A percentile compares a stretch with the other conserved stretches of the same genome.
Evolutionary conservation across 2,888 invertebrate genomes (phyloP).

Genomic region (Hydriomena furcata): DNA sequence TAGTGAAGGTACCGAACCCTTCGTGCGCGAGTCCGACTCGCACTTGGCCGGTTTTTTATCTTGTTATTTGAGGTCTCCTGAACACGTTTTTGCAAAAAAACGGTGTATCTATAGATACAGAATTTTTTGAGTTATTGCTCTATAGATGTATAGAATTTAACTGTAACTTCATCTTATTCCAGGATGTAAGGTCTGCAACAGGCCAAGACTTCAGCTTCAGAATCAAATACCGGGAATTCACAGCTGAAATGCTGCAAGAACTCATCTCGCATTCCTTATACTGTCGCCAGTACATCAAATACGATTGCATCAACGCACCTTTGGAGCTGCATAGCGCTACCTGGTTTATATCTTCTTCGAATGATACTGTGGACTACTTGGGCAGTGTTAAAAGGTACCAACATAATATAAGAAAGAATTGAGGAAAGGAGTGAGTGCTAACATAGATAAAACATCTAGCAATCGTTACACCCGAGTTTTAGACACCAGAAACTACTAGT

Average conservation of each 20-base stretch:
- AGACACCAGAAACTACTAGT: too few relatives aligned
- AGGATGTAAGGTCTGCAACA: conserved; percentile 91
- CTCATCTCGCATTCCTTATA: conserved; percentile 94
- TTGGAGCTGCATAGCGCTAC: conserved; percentile 93
- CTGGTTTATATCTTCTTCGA: conserved; percentile 93
- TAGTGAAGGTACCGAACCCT: too few relatives aligned
- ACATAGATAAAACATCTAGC: too few relatives aligned
- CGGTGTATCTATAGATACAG: too few relatives aligned
- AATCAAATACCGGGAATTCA: conserved; percentile 94
- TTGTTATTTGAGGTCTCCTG: too few relatives aligned
- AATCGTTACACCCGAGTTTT: too few relatives aligned
- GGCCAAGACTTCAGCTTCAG: conserved; percentile 93
- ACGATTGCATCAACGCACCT: conserved; percentile 95
- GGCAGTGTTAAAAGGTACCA: conserved; percentile 91
- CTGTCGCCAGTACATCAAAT: conserved; percentile 94
- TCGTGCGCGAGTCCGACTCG: too few relatives aligned
- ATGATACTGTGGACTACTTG: conserved; percentile 91
- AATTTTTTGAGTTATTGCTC: too few relatives aligned
- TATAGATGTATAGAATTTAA: too few relatives aligned
- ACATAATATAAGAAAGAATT: not conserved
- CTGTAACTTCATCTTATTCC: conserved; percentile 31
- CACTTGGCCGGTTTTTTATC: too few relatives aligned
- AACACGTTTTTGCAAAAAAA: too few relatives aligned
- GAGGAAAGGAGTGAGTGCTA: too few relatives aligned
- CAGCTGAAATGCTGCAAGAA: conserved; percentile 95